These are phyloP conservation scores for Gnathonemus longibarbis DNA, from an alignment of 2,113 vertebrate species.

Conservation along the genomic window DNA sequence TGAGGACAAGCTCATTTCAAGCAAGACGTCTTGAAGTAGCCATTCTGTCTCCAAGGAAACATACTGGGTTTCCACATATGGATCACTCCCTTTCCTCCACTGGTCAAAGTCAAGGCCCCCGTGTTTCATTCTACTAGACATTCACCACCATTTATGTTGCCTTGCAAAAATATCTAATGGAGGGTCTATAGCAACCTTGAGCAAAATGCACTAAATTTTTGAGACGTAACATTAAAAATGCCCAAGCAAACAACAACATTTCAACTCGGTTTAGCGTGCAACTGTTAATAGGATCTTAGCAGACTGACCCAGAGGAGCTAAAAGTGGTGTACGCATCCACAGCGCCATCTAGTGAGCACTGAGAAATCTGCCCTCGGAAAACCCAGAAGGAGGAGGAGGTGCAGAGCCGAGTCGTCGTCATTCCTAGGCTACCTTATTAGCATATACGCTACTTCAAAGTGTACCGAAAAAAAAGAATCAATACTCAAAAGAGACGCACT, in stretches of 20 bases:
- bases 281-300: neutral
- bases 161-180: neutral
- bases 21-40: neutral
- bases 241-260: neutral
- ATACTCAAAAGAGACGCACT: neutral
- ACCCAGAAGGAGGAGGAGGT: neutral
- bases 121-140: neutral
- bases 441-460: neutral
- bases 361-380: slow-evolving; percentile 8
- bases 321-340: slow-evolving; percentile 43
- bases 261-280: neutral
- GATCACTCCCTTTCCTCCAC: neutral
- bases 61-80: neutral
- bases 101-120: neutral
- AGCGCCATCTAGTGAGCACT: slow-evolving; percentile 67
- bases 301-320: neutral
- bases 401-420: neutral
- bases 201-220: neutral
- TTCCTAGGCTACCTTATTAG: neutral
- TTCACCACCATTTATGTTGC: neutral
- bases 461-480: neutral
- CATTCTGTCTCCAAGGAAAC: slow-evolving; percentile 11
- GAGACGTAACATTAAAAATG: neutral
- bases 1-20: neutral
- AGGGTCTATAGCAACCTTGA: neutral